Conservation (phyloP, 2,888 invertebrate species). For the Taphrorychus bicolor region DNA sequence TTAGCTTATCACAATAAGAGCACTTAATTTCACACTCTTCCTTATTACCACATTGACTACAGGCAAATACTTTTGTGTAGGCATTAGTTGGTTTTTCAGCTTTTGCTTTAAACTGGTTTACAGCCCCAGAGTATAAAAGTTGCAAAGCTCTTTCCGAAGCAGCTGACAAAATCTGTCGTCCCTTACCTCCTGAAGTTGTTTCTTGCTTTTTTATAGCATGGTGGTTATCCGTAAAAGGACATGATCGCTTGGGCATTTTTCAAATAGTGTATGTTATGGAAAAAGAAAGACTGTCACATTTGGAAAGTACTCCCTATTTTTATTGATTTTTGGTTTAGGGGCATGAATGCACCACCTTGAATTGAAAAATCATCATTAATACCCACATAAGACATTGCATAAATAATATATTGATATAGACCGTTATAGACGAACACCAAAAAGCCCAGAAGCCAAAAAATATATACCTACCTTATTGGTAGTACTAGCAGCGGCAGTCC, state of each 20-base stretch:
- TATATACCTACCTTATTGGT: no score
- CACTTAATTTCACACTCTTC: constrained; percentile 21
- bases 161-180: constrained; percentile 14
- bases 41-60: constrained; percentile 12
- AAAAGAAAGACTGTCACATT: no score
- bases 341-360: no score
- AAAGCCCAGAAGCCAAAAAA: no score
- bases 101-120: constrained; percentile 19
- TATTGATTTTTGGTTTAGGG: no score
- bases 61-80: not conserved
- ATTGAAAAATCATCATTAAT: no score
- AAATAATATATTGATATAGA: no score
- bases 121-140: constrained; percentile 24
- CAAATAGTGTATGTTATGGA: no score
- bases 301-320: no score
- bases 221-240: constrained; percentile 24
- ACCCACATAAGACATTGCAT: no score
- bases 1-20: constrained; percentile 23
- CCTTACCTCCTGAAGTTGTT: constrained; percentile 6
- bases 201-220: constrained; percentile 31
- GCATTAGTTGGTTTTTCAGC: not conserved
- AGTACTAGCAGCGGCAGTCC: no score
- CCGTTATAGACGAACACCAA: no score
- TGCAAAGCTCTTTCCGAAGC: constrained; percentile 28
- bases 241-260: constrained; percentile 23